phyloP scores from a whole-genome alignment of 30 jellyfish, hydroid and myxozoan species.

The Haliclystus octoradiatus region DNA sequence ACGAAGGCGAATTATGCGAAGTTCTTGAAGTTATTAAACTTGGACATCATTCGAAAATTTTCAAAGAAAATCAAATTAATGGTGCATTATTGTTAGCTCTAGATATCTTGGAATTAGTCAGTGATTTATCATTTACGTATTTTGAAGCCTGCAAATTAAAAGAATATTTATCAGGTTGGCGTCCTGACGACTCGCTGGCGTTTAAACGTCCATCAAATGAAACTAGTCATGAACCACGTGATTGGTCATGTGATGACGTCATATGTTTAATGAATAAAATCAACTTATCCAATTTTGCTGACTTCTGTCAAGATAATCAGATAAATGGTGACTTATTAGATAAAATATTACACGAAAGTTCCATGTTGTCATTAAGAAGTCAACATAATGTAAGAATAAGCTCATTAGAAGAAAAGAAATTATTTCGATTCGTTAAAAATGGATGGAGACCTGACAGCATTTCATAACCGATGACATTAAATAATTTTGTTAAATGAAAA shows the following conservation, averaged over 20 bases:
- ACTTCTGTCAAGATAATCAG: conserved; percentile 23
- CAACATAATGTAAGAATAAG: conserved; percentile 13
- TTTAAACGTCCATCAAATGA: not conserved
- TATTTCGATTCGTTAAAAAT: conserved; percentile 16
- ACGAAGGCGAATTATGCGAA: conserved; percentile 32
- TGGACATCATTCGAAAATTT: conserved; percentile 11
- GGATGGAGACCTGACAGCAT: conserved; percentile 59
- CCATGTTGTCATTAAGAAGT: conserved; percentile 14
- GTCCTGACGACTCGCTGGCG: conserved; percentile 22
- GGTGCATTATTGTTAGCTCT: conserved; percentile 20
- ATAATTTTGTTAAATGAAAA: too few species aligned
- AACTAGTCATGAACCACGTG: not conserved
- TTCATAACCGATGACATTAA: not conserved
- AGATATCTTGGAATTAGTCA: conserved; percentile 10
- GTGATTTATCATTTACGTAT: conserved; percentile 13
- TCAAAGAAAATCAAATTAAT: conserved; percentile 38
- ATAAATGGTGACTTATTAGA: conserved; percentile 42
- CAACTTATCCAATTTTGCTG: conserved; percentile 24
- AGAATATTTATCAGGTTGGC: conserved; percentile 32
- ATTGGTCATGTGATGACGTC: conserved; percentile 37
- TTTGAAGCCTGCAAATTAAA: conserved; percentile 36
- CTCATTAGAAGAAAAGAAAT: conserved; percentile 26
- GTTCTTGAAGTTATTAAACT: conserved; percentile 18
- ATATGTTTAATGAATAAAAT: conserved; percentile 7
- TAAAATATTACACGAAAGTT: conserved; percentile 6